These are phyloP conservation scores for Drosophila nigrodunni DNA, from an alignment of 1,140 invertebrate genomes.

Conservation along the genomic window DNA sequence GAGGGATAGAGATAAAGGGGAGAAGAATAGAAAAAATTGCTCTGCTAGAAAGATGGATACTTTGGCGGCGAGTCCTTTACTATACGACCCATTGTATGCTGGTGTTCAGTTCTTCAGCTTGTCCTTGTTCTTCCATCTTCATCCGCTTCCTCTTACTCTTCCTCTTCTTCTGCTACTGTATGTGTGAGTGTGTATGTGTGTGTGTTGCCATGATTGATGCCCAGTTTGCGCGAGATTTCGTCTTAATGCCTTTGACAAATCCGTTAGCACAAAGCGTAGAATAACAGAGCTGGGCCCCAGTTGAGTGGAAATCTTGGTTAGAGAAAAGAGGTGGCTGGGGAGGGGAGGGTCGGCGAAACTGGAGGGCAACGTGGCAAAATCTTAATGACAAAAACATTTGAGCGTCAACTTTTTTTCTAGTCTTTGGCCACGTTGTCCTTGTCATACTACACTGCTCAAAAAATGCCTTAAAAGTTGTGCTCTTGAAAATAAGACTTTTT, in stretches of 20 bases:
- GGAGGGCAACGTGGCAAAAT: slow-evolving; percentile 54
- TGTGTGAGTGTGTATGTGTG: slow-evolving; percentile 36
- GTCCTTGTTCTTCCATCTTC: slow-evolving; percentile 17
- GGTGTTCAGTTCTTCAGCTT: neutral
- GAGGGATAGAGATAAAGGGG: neutral
- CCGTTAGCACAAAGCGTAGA: slow-evolving; percentile 69
- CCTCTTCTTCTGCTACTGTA: slow-evolving; percentile 6
- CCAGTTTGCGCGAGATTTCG: slow-evolving; percentile 77
- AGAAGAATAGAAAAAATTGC: slow-evolving; percentile 22
- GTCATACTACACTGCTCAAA: slow-evolving; percentile 15
- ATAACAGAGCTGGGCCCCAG: slow-evolving; percentile 15
- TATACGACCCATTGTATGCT: slow-evolving; percentile 33
- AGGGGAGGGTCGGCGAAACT: neutral
- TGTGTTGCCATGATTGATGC: slow-evolving; percentile 72
- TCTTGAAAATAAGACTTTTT: too few relatives aligned
- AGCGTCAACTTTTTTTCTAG: slow-evolving; percentile 56
- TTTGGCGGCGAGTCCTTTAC: slow-evolving; percentile 33
- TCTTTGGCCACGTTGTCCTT: slow-evolving; percentile 37
- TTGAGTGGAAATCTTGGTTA: slow-evolving; percentile 3
- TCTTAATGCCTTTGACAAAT: slow-evolving; percentile 82
- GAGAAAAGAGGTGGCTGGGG: neutral
- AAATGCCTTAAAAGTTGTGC: neutral
- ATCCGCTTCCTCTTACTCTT: neutral
- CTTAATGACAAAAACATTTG: slow-evolving; percentile 81
- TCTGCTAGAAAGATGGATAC: slow-evolving; percentile 40